Base-by-base conservation (phyloP, 2,113 vertebrate species). In the Eulemur macaco region DNA sequence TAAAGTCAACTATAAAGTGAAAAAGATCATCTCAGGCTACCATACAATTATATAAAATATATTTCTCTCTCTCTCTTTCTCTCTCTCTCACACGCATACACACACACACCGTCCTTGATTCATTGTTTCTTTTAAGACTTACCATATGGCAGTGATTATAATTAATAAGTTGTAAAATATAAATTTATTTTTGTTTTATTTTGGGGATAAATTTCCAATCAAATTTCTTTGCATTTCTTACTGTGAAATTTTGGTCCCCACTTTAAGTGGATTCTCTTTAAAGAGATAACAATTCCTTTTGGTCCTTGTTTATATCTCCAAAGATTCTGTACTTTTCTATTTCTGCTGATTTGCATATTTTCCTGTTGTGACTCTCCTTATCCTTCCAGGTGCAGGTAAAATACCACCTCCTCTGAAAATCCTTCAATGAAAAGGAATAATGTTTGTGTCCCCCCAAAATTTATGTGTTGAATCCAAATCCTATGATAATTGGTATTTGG, bases 121-220 rank as follows among this genome's bases (percentile, higher is more conserved):
- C 15, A 82, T 42, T 84, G 42, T 63, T 27, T 56, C 18, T 31
- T 45, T 23, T n/a, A 37, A 68, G 66, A 68, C 31, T 18, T 18
- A 50, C 47, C 45, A 88, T 39, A 14, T 21, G 17, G 13, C 17
- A 56, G 13, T 82, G 47, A 64, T 81, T 93, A 90, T 66, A 80
- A 86, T 0, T 18, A 29, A 78, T 23, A 82, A 58, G 47, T 50
- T 82, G 4, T 82, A 68, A 95, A 88, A 68, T 76, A 63, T 31
- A 45, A 81, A 71, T 10, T 83, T 91, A 52, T 58, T 80, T 87
- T 92, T 77, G 17, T 45, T 95, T 92, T 78, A 42, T 39, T 76
- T 96, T 71, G 64, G n/a, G 87, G 34, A 45, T 58, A 64, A 29
- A 78, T 66, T 95, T 96, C 39, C 31, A 92, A 42, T 86, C 37